Evolutionary conservation across 2,797 vertebrate genomes (phyloP).

Genomic region (Argentina silus): DNA sequence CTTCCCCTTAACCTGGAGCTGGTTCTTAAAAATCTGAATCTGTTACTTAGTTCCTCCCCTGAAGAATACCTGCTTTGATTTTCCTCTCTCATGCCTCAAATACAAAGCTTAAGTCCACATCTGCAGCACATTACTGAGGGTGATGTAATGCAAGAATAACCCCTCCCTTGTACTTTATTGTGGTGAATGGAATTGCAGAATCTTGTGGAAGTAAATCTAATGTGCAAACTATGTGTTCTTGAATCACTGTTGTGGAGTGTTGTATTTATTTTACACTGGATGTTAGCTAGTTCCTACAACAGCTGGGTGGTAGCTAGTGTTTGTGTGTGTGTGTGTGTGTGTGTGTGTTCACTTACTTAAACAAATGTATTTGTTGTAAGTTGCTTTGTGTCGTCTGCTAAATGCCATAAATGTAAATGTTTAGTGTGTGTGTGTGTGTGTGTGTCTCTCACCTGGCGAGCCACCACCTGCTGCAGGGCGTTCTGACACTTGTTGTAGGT

Average conservation of each 20-base stretch:
- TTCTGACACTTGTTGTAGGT: conserved; percentile 97
- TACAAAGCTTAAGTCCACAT: conserved; percentile 34
- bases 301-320: not conserved
- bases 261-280: not conserved
- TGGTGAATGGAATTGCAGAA: conserved; percentile 20
- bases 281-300: not conserved
- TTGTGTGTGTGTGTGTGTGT: too few relatives aligned
- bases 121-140: conserved; percentile 47
- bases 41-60: not conserved
- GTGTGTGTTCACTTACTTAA: too few relatives aligned
- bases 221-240: conserved; percentile 15
- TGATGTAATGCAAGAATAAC: conserved; percentile 44
- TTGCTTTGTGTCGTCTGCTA: not conserved
- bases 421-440: not conserved
- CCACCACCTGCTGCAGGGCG: conserved; percentile 94
- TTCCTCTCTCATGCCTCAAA: conserved; percentile 22
- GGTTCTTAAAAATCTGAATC: conserved; percentile 7
- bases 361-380: too few relatives aligned
- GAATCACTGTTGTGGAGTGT: not conserved
- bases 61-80: not conserved
- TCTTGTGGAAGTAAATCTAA: conserved; percentile 35
- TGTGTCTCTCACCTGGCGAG: conserved; percentile 83
- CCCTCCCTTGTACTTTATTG: conserved; percentile 43
- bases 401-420: not conserved
- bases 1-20: not conserved